phyloP scores from a whole-genome alignment of 2,113 vertebrate genomes.

The Herpailurus yagouaroundi region DNA sequence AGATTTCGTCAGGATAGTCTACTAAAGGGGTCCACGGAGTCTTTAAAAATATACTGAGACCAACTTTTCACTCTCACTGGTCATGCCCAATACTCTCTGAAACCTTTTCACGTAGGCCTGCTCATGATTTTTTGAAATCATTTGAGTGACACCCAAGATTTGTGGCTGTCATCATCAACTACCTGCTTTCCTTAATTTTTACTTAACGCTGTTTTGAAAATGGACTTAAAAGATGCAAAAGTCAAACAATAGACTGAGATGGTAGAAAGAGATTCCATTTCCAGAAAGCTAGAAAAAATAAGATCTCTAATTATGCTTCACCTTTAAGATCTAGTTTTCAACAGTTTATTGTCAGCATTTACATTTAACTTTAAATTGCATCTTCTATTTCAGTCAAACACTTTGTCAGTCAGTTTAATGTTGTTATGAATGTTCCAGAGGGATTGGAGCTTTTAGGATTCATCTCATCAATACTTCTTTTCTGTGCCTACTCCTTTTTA shows the following conservation, averaged over 20 bases:
- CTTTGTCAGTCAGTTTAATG: conserved; percentile 50
- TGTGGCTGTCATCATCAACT: conserved; percentile 68
- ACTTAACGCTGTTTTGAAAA: conserved; percentile 68
- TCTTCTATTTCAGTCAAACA: conserved; percentile 60
- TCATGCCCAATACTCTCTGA: neutral
- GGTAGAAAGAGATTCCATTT: conserved; percentile 66
- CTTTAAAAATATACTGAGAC: conserved; percentile 12
- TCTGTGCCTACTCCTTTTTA: conserved; percentile 54
- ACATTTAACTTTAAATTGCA: conserved; percentile 37
- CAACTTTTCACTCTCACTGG: conserved; percentile 19
- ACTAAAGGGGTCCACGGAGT: neutral
- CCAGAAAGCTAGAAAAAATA: conserved; percentile 58
- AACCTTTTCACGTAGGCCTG: conserved; percentile 30
- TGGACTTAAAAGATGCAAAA: conserved; percentile 72
- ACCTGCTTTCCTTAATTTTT: conserved; percentile 69
- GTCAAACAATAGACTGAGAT: conserved; percentile 65
- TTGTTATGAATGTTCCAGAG: conserved; percentile 50
- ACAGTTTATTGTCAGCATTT: conserved; percentile 60
- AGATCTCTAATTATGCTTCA: conserved; percentile 63
- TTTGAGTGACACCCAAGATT: conserved; percentile 63
- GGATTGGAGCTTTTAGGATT: conserved; percentile 49
- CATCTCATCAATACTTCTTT: conserved; percentile 60
- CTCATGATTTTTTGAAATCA: conserved; percentile 40
- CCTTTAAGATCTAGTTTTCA: conserved; percentile 57
- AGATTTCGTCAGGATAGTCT: conserved; percentile 1